Percentiles rank a stretch among this genome's conserved stretches.
Evolutionary conservation across 2,797 vertebrate genomes (phyloP).

Genomic region (Momotus momota): DNA sequence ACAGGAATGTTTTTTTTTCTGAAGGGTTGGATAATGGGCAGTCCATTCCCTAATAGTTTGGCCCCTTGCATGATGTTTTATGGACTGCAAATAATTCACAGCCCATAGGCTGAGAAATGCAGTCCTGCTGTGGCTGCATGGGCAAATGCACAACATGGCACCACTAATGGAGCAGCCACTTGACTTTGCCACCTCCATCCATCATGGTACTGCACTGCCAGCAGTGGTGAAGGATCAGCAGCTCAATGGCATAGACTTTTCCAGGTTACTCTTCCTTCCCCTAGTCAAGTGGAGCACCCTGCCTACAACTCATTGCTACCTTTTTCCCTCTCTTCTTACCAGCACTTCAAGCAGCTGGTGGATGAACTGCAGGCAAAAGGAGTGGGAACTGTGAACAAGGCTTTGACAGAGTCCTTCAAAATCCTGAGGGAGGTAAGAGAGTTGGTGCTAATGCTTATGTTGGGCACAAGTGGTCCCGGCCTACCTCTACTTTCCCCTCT

Average conservation of each 20-base stretch:
- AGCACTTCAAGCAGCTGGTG: slow-evolving; percentile 96
- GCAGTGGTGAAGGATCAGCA: neutral
- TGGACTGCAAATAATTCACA: neutral
- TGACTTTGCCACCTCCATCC: neutral
- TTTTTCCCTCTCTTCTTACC: neutral
- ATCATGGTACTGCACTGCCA: neutral
- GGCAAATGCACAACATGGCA: neutral
- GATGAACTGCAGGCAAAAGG: slow-evolving; percentile 91
- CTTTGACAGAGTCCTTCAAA: slow-evolving; percentile 92
- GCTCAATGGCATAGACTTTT: neutral
- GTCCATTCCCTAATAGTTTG: neutral
- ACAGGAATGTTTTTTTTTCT: neutral
- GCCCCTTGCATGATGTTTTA: neutral
- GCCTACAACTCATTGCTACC: neutral
- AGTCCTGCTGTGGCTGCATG: neutral
- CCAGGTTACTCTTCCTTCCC: neutral
- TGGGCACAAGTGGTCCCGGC: neutral
- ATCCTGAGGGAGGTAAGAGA: slow-evolving; percentile 89
- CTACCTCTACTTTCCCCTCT: neutral
- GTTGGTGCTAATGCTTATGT: rapidly evolving
- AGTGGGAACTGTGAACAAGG: slow-evolving; percentile 90
- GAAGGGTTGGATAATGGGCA: neutral
- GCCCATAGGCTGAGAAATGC: neutral
- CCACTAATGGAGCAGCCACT: neutral
- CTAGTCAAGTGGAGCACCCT: neutral